Conservation (phyloP, 2,113 vertebrate genomes). For the Dasyornis broadbenti region DNA sequence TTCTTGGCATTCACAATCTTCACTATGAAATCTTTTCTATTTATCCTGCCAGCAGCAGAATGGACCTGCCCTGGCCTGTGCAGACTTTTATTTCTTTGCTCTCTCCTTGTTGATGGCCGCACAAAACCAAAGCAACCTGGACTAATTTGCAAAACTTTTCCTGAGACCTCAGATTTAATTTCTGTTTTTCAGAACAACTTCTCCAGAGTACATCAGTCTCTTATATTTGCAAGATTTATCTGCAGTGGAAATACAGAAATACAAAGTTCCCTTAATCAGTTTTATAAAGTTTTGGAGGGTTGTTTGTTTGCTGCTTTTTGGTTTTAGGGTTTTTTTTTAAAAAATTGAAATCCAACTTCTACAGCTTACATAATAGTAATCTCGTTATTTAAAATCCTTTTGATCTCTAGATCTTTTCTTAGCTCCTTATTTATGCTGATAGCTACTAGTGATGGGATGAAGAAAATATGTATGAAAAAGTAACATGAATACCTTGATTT, state of each 20-base stretch:
- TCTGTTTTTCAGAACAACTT: background rate
- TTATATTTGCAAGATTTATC: background rate
- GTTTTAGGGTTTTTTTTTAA: background rate
- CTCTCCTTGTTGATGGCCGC: background rate
- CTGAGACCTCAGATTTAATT: background rate
- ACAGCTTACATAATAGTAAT: background rate
- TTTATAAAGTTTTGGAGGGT: background rate
- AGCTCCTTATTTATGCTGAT: background rate
- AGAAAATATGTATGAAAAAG: too few species aligned
- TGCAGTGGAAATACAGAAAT: background rate
- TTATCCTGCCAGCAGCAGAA: background rate
- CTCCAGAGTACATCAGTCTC: background rate
- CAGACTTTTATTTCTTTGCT: background rate
- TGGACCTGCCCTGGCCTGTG: background rate
- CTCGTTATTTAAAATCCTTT: background rate
- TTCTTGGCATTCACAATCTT: background rate
- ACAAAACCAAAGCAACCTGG: background rate
- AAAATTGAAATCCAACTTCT: rapidly evolving
- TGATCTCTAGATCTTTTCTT: background rate
- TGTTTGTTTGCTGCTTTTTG: background rate
- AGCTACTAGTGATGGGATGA: background rate
- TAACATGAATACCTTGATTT: too few species aligned
- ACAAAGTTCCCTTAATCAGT: background rate
- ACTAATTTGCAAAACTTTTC: background rate
- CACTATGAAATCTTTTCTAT: background rate